Evolutionary conservation across 1,140 invertebrate species (phyloP), one percentile per base, ranked within the genome.

Genomic region (Drosophila athabasca): DNA sequence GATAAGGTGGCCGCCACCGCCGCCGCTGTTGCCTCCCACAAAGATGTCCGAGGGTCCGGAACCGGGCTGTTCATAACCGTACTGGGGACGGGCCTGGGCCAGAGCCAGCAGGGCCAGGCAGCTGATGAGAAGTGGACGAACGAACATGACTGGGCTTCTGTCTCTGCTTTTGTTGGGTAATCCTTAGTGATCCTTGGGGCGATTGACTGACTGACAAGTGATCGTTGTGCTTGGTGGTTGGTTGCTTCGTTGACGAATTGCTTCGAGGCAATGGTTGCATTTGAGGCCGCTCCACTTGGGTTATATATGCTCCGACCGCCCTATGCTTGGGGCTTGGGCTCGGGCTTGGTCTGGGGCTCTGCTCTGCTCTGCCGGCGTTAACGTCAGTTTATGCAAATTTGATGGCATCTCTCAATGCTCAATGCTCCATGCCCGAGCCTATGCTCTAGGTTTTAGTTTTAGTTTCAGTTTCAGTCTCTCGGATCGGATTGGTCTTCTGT

Each of bases 201-300:
- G 29, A 31, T 8, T 8, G 31, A 8, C 29, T 29, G 31, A 31
- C 31, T 9, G 31, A 43, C 19, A 24, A 22, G 9, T 17, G 8
- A n/a, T 13, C 35, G 24, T 26, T 11, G 26, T 41, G 51, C 22
- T 15, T 59, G 24, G 19, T 48, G 52, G 24, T 1, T 24, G 22
- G 41, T 26, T 62, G 53, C 39, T 66, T 44, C 55, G 50, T 66
- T 29, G 62, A 55, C 75, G 79, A 61, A 68, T 76, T 71, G 83
- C 76, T 76, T 58, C 67, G 62, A 66, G 79, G 72, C 72, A 88
- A 89, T 88, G 83, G 66, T 79, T 88, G 83, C 83, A 89, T 89
- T 88, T 83, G 58, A 58, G 45, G 71, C 29, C 76, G 76, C 79
- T 89, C 84, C 83, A 89, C 83, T 88, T 89, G 67, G 44, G 71